Base-by-base conservation (phyloP, 1,140 invertebrate species). In the Musca domestica region DNA sequence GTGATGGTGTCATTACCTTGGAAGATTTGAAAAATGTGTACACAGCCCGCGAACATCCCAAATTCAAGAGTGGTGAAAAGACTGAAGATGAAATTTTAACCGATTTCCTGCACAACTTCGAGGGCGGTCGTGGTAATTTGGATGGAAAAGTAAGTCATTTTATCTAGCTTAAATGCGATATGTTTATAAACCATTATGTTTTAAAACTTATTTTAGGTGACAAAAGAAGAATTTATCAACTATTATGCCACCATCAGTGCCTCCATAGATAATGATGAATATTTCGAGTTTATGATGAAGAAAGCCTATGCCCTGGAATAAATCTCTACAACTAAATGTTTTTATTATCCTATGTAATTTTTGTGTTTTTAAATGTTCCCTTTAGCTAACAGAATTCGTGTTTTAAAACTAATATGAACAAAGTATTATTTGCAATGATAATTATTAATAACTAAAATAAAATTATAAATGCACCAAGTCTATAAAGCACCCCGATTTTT, bases 261-360 rank as follows among this genome's bases (percentile, higher is more conserved):
- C 10, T 95, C 94, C 1, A 94, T 98, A 51, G 95, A 98, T 81
- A 91, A 94, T 70, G 95, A 98, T 78, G 89, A 89, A 34, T 98
- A 95, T 77, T 98, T 98, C 76, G 95, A 98, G 83, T 83, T 98
- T 47, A 95, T 98, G 92, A 96, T 98, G 88, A 87, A 95, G 69
- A 91, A 93, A 75, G 90, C 93, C n/a, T 98, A 93, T 83, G 93
- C 93, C 81, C 84, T 96, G 71, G 95, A 88, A 89, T 66, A 46
- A 30, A 14, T 12, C 34, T 10, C 34, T 41, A 41, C 10, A 51
- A 20, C 17, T 51, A 51, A 23, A 92, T 27, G 2, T 61, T 23
- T 34, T 27, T 27, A 1, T 34, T 51, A 51, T 51, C 20, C 20
- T 17, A 51, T 6, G 19, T 51, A 9, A 51, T 20, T 51, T 23